These are phyloP conservation scores for Philaethria dido DNA, from an alignment of 2,888 invertebrate species.

Conservation along the genomic window DNA sequence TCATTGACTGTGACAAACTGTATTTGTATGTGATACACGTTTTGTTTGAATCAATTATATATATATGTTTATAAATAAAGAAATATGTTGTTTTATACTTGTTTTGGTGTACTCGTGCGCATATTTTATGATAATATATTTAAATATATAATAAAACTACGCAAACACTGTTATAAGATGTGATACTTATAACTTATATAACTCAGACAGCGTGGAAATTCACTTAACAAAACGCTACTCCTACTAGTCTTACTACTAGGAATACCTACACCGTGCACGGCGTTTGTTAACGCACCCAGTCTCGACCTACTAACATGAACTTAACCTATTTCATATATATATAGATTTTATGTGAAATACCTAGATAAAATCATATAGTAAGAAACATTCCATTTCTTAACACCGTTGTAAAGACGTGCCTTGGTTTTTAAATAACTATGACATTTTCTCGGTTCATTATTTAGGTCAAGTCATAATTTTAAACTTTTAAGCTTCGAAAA, in stretches of 20 bases:
- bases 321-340: constrained; percentile 48
- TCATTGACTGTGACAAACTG: neutral
- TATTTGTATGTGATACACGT: constrained; percentile 9
- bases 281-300: constrained; percentile 30
- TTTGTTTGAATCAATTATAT: constrained; percentile 13
- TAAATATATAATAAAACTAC: neutral
- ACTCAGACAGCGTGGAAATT: neutral
- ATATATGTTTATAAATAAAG: constrained; percentile 22
- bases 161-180: neutral
- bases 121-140: constrained; percentile 12
- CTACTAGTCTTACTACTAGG: neutral
- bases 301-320: constrained; percentile 51
- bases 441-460: constrained; percentile 25
- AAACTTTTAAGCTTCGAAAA: constrained; percentile 14
- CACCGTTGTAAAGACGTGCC: neutral
- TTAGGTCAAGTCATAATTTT: constrained; percentile 29
- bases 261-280: constrained; percentile 18
- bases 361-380: neutral
- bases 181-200: neutral
- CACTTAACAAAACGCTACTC: neutral
- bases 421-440: constrained; percentile 18
- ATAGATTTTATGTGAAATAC: neutral
- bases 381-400: neutral
- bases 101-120: neutral
- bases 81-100: neutral